Evolutionary conservation across 2,888 invertebrate species (phyloP), one percentile per base, ranked within the genome.

Genomic region (Physocephala rufipes): DNA sequence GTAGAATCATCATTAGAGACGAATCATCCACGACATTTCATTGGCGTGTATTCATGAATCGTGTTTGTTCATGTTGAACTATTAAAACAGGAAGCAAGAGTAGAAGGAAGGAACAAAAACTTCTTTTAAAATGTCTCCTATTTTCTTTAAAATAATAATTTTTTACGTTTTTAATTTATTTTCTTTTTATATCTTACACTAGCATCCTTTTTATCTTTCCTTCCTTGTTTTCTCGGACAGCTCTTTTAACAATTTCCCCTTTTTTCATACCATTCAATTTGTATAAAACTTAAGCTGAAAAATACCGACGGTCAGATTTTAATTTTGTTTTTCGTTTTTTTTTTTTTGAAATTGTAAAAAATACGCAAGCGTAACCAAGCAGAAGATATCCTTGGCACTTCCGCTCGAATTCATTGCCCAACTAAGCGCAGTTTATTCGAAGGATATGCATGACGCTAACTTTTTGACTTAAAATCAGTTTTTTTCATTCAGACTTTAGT

Each of bases 381-480:
- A 67, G 45, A 55, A 62, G 68, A 68, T 68, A 61, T 62, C 62
- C 68, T 61, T 68, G 61, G 68, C 68, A 68, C 51, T 68, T 68
- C 68, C 68, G 62, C 68, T 36, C 24, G 68, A 68, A 62, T 68
- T 68, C 61, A 49, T 58, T 51, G 68, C 61, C 62, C 68, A 68
- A 68, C 68, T 62, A 30, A 51, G 68, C 51, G 36, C 61, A 68
- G 19, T 51, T 51, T 62, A 68, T 68, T 49, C 62, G 49, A 30
- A 68, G 68, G 51, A 61, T 68, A 62, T 68, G 67, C 59, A 19
- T 51, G 61, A 28, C 55, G 68, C 61, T 68, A 68, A 68, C 68
- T 68, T 68, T 68, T 68, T 55, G 51, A 49, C 68, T 63, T 63
- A 16, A 63, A 24, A 16, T 53, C 26, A 21, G 16, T 45, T 19